Percentiles rank a stretch among this genome's conserved stretches.
Conservation (phyloP, 2,888 invertebrate species). For the Lasioglossum villosulum region DNA sequence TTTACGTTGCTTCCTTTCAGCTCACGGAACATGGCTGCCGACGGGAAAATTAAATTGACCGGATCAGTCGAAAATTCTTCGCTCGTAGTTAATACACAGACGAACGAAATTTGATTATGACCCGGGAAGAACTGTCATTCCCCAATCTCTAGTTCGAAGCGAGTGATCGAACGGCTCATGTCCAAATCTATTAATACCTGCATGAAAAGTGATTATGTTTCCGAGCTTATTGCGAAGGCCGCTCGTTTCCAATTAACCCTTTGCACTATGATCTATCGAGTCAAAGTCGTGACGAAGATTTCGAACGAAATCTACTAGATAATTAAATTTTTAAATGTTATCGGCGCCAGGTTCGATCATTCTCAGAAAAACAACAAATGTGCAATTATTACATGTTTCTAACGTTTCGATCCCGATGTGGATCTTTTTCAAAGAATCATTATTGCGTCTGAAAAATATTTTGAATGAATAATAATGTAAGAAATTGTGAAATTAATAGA, state of each 20-base stretch:
- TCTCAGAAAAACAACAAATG: no score
- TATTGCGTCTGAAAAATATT: no score
- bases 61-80: neutral
- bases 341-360: no score
- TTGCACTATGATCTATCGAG: no score
- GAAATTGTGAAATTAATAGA: no score
- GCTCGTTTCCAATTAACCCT: neutral
- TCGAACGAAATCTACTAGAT: no score
- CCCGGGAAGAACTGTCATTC: neutral
- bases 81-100: constrained; percentile 1
- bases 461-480: no score
- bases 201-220: constrained; percentile 4
- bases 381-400: no score
- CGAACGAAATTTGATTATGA: neutral
- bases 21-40: neutral
- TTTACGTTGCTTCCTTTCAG: neutral
- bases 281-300: no score
- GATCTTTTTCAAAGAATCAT: no score
- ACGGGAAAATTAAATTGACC: neutral
- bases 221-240: neutral
- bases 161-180: neutral
- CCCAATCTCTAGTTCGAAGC: neutral
- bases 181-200: neutral
- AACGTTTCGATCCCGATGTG: no score
- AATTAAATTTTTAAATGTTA: no score